Percentiles rank a stretch among this genome's conserved stretches.
These are phyloP conservation scores for Pitta sordida DNA, from an alignment of 2,113 vertebrate genomes.

Conservation along the genomic window DNA sequence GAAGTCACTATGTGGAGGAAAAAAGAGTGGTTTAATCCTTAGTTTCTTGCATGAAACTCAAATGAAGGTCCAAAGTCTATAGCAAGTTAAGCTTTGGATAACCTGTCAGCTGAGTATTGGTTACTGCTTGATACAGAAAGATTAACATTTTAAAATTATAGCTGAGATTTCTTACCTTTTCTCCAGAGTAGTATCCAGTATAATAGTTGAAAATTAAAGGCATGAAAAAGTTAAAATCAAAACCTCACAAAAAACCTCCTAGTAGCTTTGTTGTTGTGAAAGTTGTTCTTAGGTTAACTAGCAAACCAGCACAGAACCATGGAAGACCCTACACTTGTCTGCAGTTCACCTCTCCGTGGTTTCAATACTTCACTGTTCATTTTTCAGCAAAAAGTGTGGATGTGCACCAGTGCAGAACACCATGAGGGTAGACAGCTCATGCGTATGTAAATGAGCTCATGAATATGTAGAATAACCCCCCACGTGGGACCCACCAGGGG, in stretches of 20 bases:
- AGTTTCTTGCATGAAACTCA: slow-evolving; percentile 42
- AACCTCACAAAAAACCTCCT: rapidly evolving
- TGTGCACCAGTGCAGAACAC: no score
- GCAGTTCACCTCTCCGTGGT: no score
- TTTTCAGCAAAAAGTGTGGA: no score
- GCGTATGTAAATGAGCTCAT: no score
- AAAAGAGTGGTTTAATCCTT: slow-evolving; percentile 3
- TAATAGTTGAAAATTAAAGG: slow-evolving; percentile 3
- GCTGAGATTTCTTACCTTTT: not conserved
- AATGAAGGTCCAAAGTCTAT: not conserved
- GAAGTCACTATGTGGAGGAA: slow-evolving; percentile 5
- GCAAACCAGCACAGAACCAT: not conserved
- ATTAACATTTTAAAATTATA: not conserved
- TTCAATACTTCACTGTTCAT: no score
- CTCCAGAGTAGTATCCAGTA: not conserved
- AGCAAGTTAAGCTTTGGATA: slow-evolving; percentile 24
- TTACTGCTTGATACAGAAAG: not conserved
- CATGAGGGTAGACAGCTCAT: no score
- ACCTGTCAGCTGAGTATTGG: not conserved
- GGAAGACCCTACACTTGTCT: no score
- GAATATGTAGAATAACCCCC: no score
- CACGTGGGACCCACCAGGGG: no score
- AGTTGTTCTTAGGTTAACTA: not conserved
- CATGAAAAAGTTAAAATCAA: not conserved
- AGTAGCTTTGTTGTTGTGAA: slow-evolving; percentile 16